phyloP scores from a whole-genome alignment of 2,888 invertebrate species.

The Dynastes maya region DNA sequence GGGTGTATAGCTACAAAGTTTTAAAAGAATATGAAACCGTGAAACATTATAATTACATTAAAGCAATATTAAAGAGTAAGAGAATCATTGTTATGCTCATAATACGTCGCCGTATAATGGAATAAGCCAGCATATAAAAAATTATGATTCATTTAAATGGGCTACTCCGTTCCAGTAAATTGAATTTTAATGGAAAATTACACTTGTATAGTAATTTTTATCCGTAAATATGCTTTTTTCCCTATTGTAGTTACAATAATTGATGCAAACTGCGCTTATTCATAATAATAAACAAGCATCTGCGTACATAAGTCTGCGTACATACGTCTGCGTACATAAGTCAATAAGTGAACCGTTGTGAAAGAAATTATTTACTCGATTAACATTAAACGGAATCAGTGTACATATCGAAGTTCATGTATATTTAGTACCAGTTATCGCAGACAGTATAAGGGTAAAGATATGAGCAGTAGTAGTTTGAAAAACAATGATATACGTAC shows the following conservation, averaged over 20 bases:
- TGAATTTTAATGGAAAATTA: background rate
- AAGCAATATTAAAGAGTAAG: background rate
- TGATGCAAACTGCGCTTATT: background rate
- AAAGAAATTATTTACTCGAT: too few relatives aligned
- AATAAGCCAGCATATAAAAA: background rate
- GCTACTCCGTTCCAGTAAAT: background rate
- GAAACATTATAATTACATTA: background rate
- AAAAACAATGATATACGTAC: background rate
- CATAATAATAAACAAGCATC: too few relatives aligned
- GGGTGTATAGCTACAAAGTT: too few relatives aligned
- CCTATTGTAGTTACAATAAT: background rate
- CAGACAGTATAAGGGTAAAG: background rate
- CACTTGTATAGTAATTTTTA: background rate
- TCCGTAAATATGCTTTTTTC: background rate
- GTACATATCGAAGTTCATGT: slow-evolving; percentile 11
- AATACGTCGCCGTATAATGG: background rate
- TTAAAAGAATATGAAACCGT: too few relatives aligned
- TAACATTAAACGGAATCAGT: background rate
- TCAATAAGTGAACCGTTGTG: too few relatives aligned
- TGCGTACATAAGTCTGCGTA: too few relatives aligned
- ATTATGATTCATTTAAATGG: slow-evolving; percentile 2
- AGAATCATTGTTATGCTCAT: background rate
- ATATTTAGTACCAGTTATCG: slow-evolving; percentile 4
- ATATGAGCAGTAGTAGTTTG: background rate
- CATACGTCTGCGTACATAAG: too few relatives aligned